phyloP scores from a whole-genome alignment of 2,888 invertebrate genomes.

The Andrena haemorrhoa region DNA sequence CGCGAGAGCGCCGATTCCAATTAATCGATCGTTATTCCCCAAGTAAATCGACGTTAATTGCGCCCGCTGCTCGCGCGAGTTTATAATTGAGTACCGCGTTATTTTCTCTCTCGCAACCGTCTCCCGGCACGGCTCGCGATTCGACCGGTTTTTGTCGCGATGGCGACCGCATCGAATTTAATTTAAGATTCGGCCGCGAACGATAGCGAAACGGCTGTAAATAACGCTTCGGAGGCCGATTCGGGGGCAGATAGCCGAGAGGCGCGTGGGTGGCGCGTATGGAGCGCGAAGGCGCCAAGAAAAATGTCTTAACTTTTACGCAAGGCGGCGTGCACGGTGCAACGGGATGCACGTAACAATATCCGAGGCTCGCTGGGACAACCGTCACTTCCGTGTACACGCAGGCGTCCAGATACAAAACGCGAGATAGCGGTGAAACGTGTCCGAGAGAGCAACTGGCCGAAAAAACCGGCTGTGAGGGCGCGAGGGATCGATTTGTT shows the following conservation, averaged over 20 bases:
- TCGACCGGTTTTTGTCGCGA: not conserved
- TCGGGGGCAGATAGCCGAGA: slow-evolving; percentile 40
- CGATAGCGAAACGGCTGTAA: slow-evolving; percentile 26
- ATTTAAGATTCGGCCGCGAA: slow-evolving; percentile 35
- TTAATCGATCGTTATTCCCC: slow-evolving; percentile 41
- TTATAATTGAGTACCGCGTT: not conserved
- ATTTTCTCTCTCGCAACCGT: no score
- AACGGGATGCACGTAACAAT: slow-evolving; percentile 23
- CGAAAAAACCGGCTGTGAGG: not conserved
- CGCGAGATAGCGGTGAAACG: slow-evolving; percentile 14
- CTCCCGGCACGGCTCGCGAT: not conserved
- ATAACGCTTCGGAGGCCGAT: slow-evolving; percentile 45
- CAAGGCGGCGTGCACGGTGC: not conserved
- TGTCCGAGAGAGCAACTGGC: not conserved
- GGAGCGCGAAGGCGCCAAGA: slow-evolving; percentile 58
- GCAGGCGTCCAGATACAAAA: slow-evolving; percentile 10
- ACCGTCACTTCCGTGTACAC: slow-evolving; percentile 45
- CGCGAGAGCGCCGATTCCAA: slow-evolving; percentile 5
- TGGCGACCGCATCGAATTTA: slow-evolving; percentile 28
- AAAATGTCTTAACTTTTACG: slow-evolving; percentile 50
- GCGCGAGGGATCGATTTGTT: not conserved
- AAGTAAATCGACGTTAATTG: slow-evolving; percentile 30
- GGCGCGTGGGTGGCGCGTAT: slow-evolving; percentile 55
- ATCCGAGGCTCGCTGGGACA: slow-evolving; percentile 15
- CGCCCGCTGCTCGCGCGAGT: not conserved